phyloP scores from a whole-genome alignment of 2,888 invertebrate genomes.

The Sarcophaga carnaria region DNA sequence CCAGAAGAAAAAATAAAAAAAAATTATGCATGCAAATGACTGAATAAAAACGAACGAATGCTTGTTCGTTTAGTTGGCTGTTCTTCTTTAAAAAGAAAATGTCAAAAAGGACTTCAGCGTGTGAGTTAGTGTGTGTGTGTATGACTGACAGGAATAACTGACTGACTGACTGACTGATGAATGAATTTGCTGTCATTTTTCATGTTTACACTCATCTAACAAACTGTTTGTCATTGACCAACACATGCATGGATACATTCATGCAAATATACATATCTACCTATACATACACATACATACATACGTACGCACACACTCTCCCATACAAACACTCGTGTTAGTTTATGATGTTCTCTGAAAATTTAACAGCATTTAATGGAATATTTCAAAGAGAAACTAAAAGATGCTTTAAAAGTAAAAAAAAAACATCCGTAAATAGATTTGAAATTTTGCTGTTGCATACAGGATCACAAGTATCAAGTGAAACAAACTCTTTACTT shows the following conservation, averaged over 20 bases:
- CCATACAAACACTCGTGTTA: neutral
- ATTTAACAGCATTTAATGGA: neutral
- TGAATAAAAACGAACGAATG: neutral
- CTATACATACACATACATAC: neutral
- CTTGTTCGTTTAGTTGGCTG: neutral
- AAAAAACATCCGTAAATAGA: too few species aligned
- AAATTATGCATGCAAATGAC: neutral
- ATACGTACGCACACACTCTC: neutral
- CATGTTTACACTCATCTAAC: slow-evolving; percentile 53
- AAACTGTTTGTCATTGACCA: slow-evolving; percentile 41
- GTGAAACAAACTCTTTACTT: too few species aligned
- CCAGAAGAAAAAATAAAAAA: neutral
- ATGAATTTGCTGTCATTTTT: slow-evolving; percentile 44
- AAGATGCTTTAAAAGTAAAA: too few species aligned
- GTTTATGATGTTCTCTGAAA: neutral
- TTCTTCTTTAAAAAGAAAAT: neutral
- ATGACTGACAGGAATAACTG: neutral
- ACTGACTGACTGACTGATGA: slow-evolving; percentile 42
- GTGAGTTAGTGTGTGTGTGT: neutral
- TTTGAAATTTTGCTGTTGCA: too few species aligned
- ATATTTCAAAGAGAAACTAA: neutral
- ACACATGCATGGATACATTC: neutral
- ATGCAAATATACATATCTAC: neutral
- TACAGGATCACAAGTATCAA: too few species aligned
- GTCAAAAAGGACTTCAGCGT: slow-evolving; percentile 1